Conservation (phyloP, 2,113 vertebrate genomes). For the Rhinichthys klamathensis region DNA sequence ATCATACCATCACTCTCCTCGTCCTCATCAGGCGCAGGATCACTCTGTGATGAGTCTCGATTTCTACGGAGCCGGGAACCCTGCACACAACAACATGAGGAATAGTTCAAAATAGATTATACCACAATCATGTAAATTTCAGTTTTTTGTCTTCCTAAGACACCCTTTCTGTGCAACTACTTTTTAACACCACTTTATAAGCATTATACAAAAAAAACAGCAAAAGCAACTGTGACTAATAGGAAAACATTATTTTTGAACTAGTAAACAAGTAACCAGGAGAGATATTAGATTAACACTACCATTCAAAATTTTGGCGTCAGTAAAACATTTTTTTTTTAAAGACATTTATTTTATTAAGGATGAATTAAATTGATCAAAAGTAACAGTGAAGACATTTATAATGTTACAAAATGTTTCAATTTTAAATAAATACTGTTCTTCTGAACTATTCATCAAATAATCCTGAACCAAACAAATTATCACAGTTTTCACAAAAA, state of each 20-base stretch:
- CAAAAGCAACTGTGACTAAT: neutral
- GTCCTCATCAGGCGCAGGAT: slow-evolving; percentile 91
- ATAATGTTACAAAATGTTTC: too few species aligned
- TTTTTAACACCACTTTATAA: neutral
- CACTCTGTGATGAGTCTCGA: slow-evolving; percentile 88
- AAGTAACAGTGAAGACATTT: neutral
- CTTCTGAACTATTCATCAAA: neutral
- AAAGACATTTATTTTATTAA: neutral
- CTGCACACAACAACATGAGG: slow-evolving; percentile 57
- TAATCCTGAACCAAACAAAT: neutral
- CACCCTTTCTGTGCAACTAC: neutral
- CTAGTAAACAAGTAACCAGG: neutral
- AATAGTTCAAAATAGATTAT: neutral
- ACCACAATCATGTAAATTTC: neutral
- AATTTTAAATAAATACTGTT: neutral
- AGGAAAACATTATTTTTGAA: neutral
- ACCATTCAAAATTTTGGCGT: neutral
- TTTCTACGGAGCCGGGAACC: slow-evolving; percentile 87
- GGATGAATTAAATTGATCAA: neutral
- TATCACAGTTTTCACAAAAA: too few species aligned
- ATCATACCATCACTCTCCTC: slow-evolving; percentile 96
- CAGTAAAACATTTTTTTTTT: neutral
- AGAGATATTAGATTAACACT: neutral
- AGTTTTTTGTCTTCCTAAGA: neutral
- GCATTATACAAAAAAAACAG: neutral